phyloP scores from a whole-genome alignment of 1,140 invertebrate species.

The Pectinophora gossypiella region DNA sequence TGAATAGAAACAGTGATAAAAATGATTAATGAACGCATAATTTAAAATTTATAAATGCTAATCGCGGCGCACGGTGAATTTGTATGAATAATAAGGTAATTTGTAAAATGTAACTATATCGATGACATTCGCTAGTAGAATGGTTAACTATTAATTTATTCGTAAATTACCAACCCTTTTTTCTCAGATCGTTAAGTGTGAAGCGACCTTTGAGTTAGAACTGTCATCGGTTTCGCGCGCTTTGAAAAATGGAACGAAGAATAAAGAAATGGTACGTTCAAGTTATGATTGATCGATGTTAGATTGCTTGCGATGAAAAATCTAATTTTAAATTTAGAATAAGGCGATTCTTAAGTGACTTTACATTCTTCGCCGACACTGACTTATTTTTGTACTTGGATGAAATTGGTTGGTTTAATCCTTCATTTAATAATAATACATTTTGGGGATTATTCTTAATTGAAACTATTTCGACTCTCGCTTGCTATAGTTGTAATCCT shows the following conservation, averaged over 20 bases:
- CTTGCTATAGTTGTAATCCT: no score
- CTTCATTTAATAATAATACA: no score
- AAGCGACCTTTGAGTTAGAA: slow-evolving; percentile 4
- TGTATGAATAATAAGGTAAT: slow-evolving; percentile 44
- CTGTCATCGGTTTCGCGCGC: slow-evolving; percentile 14
- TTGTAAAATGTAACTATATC: slow-evolving; percentile 36
- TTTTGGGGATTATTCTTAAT: no score
- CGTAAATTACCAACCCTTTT: neutral
- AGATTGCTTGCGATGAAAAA: slow-evolving; percentile 3
- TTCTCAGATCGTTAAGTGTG: neutral
- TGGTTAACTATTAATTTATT: slow-evolving; percentile 34
- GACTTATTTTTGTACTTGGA: no score
- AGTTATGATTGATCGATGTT: neutral
- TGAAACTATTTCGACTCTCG: no score
- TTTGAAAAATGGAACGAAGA: neutral
- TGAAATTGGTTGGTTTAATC: no score
- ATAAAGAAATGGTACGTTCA: neutral
- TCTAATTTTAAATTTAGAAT: no score
- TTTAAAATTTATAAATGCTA: slow-evolving; percentile 43
- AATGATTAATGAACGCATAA: slow-evolving; percentile 43
- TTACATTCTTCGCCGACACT: no score
- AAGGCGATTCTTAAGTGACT: no score
- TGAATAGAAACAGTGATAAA: slow-evolving; percentile 7
- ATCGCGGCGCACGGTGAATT: slow-evolving; percentile 33
- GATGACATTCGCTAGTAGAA: slow-evolving; percentile 34